Percentiles rank a stretch among this genome's conserved stretches.
phyloP scores from a whole-genome alignment of 2,113 vertebrate species.

The Cyprinus carpio region DNA sequence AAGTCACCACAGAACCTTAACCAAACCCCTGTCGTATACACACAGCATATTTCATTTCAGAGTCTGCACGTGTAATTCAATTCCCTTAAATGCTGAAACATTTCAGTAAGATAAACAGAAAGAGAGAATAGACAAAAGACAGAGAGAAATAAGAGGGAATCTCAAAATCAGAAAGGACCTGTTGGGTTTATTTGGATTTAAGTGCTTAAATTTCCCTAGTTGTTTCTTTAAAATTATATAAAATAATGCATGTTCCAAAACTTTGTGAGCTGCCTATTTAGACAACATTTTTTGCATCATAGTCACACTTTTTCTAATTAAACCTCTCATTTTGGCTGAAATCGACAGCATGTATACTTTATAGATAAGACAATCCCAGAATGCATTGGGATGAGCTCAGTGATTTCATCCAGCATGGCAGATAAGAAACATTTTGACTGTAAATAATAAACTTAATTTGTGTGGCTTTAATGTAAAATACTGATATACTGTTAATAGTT shows the following conservation, averaged over 20 bases:
- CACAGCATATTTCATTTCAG: constrained; percentile 56
- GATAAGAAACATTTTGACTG: neutral
- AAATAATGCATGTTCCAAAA: neutral
- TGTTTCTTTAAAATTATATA: neutral
- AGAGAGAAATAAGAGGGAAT: too few species aligned
- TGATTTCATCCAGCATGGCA: neutral
- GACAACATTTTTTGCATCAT: neutral
- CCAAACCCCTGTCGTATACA: neutral
- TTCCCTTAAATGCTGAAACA: constrained; percentile 30
- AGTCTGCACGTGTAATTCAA: constrained; percentile 49
- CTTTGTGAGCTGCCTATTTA: neutral
- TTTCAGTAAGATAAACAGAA: constrained; percentile 34
- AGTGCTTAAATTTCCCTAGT: neutral
- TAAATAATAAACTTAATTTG: neutral
- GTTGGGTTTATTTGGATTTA: neutral
- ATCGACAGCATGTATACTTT: too few species aligned
- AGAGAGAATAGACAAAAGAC: too few species aligned
- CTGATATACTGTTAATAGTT: neutral
- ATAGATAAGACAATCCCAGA: too few species aligned
- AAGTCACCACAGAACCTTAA: constrained; percentile 6
- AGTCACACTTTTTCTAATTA: too few species aligned
- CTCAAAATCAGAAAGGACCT: too few species aligned
- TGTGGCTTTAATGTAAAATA: neutral
- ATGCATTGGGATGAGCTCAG: too few species aligned
- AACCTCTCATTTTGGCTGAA: too few species aligned